These are phyloP conservation scores for Drosophila grimshawi DNA, from an alignment of 1,140 invertebrate genomes.

Conservation along the genomic window DNA sequence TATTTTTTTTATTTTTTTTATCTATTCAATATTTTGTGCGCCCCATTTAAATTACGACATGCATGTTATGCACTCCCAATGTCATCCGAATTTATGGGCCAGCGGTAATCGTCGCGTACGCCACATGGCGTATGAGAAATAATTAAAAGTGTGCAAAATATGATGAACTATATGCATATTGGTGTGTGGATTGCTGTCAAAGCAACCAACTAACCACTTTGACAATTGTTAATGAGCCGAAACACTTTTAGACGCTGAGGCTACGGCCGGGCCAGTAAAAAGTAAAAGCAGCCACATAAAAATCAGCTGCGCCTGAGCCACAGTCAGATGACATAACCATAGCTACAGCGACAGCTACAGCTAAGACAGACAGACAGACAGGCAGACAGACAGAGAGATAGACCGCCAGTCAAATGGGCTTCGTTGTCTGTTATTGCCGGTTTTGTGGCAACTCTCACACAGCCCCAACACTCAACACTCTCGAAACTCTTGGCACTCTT, in stretches of 20 bases:
- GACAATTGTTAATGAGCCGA: constrained; percentile 15
- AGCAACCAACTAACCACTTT: constrained; percentile 5
- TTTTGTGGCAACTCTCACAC: constrained; percentile 23
- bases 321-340: constrained; percentile 58
- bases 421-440: constrained; percentile 36
- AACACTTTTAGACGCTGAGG: background rate
- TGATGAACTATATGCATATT: constrained; percentile 1
- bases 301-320: constrained; percentile 24
- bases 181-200: background rate
- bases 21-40: constrained; percentile 5
- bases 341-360: background rate
- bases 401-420: constrained; percentile 2
- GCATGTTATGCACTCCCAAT: constrained; percentile 24
- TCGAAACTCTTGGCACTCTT: background rate
- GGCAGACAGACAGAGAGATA: too few relatives aligned
- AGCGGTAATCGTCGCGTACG: background rate
- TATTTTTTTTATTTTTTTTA: background rate
- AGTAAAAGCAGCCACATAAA: constrained; percentile 44
- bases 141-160: background rate
- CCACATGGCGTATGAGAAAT: background rate
- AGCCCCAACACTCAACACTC: constrained; percentile 17
- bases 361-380: constrained; percentile 4
- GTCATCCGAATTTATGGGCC: constrained; percentile 10
- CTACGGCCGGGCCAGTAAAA: constrained; percentile 15
- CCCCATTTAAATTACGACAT: constrained; percentile 23